Evolutionary conservation across 1,140 invertebrate genomes (phyloP).

Genomic region (Nilaparvata lugens): DNA sequence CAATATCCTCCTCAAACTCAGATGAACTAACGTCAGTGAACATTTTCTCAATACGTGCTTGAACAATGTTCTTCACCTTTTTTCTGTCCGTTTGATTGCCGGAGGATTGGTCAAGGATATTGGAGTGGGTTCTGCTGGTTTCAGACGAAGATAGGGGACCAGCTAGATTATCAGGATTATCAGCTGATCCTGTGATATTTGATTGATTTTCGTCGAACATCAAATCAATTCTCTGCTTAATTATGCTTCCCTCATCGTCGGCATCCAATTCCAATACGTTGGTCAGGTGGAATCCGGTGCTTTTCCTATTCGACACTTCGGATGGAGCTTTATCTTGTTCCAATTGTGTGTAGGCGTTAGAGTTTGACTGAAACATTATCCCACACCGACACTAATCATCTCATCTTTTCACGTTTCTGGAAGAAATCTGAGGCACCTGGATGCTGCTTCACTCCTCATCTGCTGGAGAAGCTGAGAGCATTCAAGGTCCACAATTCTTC

Average conservation of each 20-base stretch:
- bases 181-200: conserved; percentile 17
- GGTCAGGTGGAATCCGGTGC: not conserved
- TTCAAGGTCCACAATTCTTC: too few relatives aligned
- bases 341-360: not conserved
- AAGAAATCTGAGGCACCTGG: too few relatives aligned
- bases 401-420: too few relatives aligned
- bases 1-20: conserved; percentile 5
- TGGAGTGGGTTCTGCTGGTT: too few relatives aligned
- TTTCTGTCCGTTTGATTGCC: conserved; percentile 8
- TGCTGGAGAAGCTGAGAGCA: too few relatives aligned
- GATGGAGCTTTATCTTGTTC: not conserved
- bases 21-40: conserved; percentile 49
- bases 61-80: conserved; percentile 57
- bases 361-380: not conserved
- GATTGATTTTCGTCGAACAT: conserved; percentile 60
- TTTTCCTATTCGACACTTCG: not conserved
- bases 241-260: not conserved
- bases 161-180: not conserved
- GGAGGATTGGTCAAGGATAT: not conserved
- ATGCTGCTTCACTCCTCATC: too few relatives aligned
- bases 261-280: not conserved
- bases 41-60: conserved; percentile 75
- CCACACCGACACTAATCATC: too few relatives aligned
- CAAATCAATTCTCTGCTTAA: conserved; percentile 69
- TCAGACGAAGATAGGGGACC: not conserved